Evolutionary conservation across 2,888 invertebrate genomes (phyloP), one percentile per base, ranked within the genome.

Genomic region (Perdita meconis): DNA sequence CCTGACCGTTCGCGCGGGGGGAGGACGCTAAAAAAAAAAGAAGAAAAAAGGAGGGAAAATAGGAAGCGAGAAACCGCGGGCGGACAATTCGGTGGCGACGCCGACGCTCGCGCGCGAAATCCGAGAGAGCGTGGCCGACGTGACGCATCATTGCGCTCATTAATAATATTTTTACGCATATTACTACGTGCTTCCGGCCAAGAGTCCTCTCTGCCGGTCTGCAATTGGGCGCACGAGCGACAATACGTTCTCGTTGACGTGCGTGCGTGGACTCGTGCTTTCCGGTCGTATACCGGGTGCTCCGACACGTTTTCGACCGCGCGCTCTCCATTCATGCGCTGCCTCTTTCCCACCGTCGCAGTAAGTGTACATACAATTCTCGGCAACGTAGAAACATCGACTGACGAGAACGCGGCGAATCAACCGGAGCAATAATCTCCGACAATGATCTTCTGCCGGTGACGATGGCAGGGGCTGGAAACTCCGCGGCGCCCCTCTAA

Each of bases 151-250:
- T 44, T 56, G 64, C 26, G 61, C 69, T 78, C 68, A 71, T 79
- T 79, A 79, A 79, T 79, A 78, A 79, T 79, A 79, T 79, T 79
- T 79, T 79, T 78, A 78, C 79, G 79, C 79, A 53, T 78, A 71
- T 73, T 67, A 68, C 69, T 79, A 77, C 80, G 81, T 73, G 78
- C 78, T 85, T 81, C 81, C 86, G 78, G 76, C 80, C 73, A 73
- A 79, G 61, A 74, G 75, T 56, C 53, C 73, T 57, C 78, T 78
- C 69, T 12, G 53, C 24, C 78, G 47, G 79, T 50, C 84, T 77
- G 73, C 78, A 74, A 80, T 80, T 77, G 75, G 84, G 83, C 84
- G 83, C 80, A 77, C 83, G 84, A 84, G 77, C 82, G 74, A 75
- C 80, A 67, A 80, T 81, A 75, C 82, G 69, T 77, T 76, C 81